Evolutionary conservation across 2,113 vertebrate genomes (phyloP), one percentile per base, ranked within the genome.

Genomic region (Crotalus viridis): DNA sequence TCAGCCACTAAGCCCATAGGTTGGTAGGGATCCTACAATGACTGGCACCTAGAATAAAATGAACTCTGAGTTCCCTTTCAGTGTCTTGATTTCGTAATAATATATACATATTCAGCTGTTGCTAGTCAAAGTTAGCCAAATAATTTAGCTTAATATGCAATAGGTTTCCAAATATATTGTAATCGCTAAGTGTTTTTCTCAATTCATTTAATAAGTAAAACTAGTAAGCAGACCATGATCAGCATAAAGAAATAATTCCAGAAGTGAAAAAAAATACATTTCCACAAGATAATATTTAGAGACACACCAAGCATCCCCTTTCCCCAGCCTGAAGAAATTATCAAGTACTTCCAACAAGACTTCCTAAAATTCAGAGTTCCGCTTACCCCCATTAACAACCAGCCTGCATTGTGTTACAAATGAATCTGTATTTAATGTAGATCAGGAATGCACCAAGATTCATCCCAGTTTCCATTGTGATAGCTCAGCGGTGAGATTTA

Each of bases 401-500:
- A 90, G 90, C 93, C 93, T 96, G 95, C 91, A 88, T 93, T 95
- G 94, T 94, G 90, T 13, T 54, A 87, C 92, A 94, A 93, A 91
- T 94, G 94, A 89, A 94, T 92, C 5, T 86, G 89, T 92, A 93
- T 95, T 96, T 93, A 10, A 52, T 95, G 59, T 0, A 22, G 93
- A 59, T 95, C 96, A 95, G 95, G 95, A 97, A 93, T 91, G 94
- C 55, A 94, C 87, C 6, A 89, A 93, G 94, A 95, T 93, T 90
- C 93, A 39, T 69, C 86, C 94, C 92, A 95, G 93, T 95, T 97
- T 95, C 87, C 93, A 95, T 95, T 97, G 96, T 97, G 95, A 93
- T 92, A 90, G 74, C 89, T 85, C 52, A 46, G 93, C 89, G 2
- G 93, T 89, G 94, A 96, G 96, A 97, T 97, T 96, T 96, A 97